Base-by-base conservation (phyloP, 2,888 invertebrate species). In the Brachynemurus nebulosus region DNA sequence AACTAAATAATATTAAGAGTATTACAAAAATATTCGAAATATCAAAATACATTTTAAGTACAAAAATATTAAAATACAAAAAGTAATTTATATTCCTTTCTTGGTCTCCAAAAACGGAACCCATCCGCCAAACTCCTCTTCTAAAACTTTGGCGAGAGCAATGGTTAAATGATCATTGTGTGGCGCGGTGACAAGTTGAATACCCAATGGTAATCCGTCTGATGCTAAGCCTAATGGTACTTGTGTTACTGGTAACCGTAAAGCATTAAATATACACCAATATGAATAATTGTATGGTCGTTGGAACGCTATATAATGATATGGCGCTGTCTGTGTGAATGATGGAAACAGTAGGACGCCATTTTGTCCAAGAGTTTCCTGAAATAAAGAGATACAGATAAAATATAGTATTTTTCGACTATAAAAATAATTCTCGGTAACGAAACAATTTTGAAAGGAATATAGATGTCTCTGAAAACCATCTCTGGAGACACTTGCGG, bases 331-430 rank as follows among this genome's bases (percentile, higher is more conserved):
- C 47, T 71, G 71, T 0, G 92, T 86, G 47, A 80, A 80, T 5
- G 84, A 78, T 23, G 91, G 91, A 61, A 81, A 90, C 44, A 95
- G 59, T 4, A 95, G 65, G 4, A 95, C 79, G 0, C 90, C 91
- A 59, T 86, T 73, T 5, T 77, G 68, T 8, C 83, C 84, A 19
- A 95, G 65, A 47, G 79, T 67, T 17, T 76, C 71, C 74, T 81
- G 60, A n/a, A 66, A 60, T 54, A 45, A 42, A 45, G 49, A 40
- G 39, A n/a, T 33, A 34, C n/a, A n/a, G n/a, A n/a, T n/a, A n/a
- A n/a, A n/a, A 19, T 21, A 11, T 25, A 34, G 30, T 12, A 12
- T 4, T n/a, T 16, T 40, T 39, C 6, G 16, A 19, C 5, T 4
- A 40, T 6, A 40, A 6, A n/a, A 6, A 25, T 11, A 36, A 4